These are phyloP conservation scores for Crocidura indochinensis DNA, from an alignment of 2,797 vertebrate species.

Conservation along the genomic window DNA sequence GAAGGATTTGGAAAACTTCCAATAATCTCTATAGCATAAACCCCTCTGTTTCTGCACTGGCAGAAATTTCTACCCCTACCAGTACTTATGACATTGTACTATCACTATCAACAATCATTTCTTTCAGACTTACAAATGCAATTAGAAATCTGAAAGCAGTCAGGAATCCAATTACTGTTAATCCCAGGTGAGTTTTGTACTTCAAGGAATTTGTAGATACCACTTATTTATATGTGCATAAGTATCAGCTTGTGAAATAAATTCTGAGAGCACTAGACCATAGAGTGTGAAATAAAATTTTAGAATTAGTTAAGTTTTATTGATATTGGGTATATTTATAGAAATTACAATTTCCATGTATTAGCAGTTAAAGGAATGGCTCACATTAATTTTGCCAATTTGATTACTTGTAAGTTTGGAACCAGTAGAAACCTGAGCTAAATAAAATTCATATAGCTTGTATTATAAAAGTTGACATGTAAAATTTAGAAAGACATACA, in stretches of 20 bases:
- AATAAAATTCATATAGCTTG: neutral
- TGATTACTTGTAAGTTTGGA: neutral
- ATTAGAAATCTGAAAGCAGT: neutral
- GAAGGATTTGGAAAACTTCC: neutral
- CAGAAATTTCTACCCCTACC: neutral
- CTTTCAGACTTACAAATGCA: neutral
- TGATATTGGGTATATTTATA: neutral
- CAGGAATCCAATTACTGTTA: neutral
- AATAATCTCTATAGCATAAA: neutral
- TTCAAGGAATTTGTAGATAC: neutral
- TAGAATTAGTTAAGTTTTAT: neutral
- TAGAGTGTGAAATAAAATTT: slow-evolving; percentile 18
- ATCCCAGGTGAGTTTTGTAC: neutral
- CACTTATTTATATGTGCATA: neutral
- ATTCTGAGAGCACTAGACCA: slow-evolving; percentile 10
- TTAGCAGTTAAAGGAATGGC: neutral
- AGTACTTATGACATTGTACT: neutral
- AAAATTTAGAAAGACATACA: neutral
- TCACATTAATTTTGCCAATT: neutral
- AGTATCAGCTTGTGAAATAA: neutral
- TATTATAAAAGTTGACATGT: neutral
- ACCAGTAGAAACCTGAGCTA: neutral
- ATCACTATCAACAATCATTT: neutral
- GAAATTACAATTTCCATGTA: neutral
- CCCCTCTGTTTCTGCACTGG: neutral